Percentiles rank a stretch among this genome's conserved stretches.
These are phyloP conservation scores for Magallana gigas DNA, from an alignment of 1,140 invertebrate species.

Conservation along the genomic window DNA sequence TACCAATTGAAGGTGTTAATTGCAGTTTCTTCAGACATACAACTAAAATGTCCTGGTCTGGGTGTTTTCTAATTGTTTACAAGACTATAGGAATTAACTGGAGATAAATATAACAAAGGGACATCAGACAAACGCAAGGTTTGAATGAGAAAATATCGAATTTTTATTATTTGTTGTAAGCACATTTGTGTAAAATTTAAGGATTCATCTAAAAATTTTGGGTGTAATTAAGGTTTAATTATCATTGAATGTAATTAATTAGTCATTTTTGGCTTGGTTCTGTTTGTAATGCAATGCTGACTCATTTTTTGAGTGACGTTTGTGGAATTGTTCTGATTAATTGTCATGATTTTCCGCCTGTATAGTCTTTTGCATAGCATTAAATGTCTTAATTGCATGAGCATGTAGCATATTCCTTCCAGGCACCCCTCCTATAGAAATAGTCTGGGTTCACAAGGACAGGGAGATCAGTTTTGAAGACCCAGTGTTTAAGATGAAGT, in stretches of 20 bases:
- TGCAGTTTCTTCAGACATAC: too few species aligned
- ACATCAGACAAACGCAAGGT: neutral
- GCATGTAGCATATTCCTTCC: slow-evolving; percentile 53
- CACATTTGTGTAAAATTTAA: too few species aligned
- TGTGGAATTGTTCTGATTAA: too few species aligned
- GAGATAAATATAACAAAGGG: neutral
- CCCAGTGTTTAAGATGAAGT: slow-evolving; percentile 62
- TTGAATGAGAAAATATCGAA: neutral
- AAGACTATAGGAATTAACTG: neutral
- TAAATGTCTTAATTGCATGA: slow-evolving; percentile 29
- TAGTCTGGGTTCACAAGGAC: slow-evolving; percentile 76
- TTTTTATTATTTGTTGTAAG: neutral
- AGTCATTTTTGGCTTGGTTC: too few species aligned
- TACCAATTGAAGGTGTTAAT: too few species aligned
- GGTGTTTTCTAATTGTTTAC: neutral
- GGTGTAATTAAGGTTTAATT: too few species aligned
- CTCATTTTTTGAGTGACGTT: too few species aligned
- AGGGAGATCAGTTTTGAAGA: slow-evolving; percentile 67
- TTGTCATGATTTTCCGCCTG: too few species aligned
- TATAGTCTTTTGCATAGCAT: neutral
- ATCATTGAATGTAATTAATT: too few species aligned
- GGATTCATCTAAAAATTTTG: too few species aligned
- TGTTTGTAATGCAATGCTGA: too few species aligned
- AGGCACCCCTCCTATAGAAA: slow-evolving; percentile 82
- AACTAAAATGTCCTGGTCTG: neutral